Evolutionary conservation across 2,888 invertebrate species (phyloP), one percentile per base, ranked within the genome.

Genomic region (Osedax fenrisi): DNA sequence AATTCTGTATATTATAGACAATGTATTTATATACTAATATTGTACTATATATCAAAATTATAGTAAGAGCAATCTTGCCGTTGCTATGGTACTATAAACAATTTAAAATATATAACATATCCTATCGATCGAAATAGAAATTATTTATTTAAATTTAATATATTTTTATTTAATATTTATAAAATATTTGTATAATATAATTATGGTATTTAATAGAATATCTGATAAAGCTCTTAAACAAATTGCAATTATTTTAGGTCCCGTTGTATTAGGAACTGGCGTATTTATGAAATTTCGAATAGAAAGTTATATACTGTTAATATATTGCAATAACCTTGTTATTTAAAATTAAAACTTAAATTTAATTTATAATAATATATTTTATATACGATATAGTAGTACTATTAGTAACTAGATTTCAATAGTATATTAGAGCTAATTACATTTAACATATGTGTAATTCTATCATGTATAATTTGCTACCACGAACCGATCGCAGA

Each of bases 221-320:
- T 41, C 41, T 10, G 41, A 41, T 41, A 17, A 10, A 41, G 17
- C 5, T 41, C 41, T 41, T 41, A 41, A 41, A 41, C 17, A 41
- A 10, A 70, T 76, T 21, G 77, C 76, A 24, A 66, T 77, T 59
- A 59, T 56, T 26, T 75, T 76, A 56, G 78, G 76, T 21, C 25
- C 76, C 27, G 56, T 76, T 2, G 73, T 75, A 22, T 13, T 78
- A 21, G 76, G 76, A 10, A 73, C 75, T 23, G 78, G 70, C n/a
- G 27, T 67, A 10, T 77, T 75, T 69, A 76, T 77, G 59, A 75
- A 69, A 2, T 24, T 24, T n/a, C 77, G 76, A 72, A 74, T 78
- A 24, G 76, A 77, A 75, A 72, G 78, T 78, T 22, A 72, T n/a
- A n/a, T n/a, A n/a, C n/a, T n/a, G n/a, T n/a, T n/a, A n/a, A n/a